These are phyloP conservation scores for Gallinago stenura DNA, from an alignment of 2,797 vertebrate genomes.

Conservation along the genomic window DNA sequence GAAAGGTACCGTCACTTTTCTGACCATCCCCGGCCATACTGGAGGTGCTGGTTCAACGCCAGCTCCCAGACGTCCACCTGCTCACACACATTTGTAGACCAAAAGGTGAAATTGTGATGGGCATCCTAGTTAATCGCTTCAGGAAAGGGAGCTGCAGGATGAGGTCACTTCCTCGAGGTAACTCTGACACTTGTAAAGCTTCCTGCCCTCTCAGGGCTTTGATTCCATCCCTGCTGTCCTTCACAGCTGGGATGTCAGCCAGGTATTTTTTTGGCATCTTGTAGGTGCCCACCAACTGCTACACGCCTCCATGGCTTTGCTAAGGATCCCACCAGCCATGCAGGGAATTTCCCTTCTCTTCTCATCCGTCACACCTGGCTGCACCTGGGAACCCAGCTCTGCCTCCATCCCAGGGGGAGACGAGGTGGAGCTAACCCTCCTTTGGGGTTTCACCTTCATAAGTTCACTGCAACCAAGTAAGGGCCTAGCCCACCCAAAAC, in stretches of 20 bases:
- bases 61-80: neutral
- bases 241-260: neutral
- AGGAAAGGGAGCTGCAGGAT: neutral
- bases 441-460: neutral
- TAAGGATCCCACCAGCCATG: neutral
- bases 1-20: neutral
- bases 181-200: neutral
- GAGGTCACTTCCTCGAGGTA: constrained; percentile 5
- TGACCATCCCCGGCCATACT: neutral
- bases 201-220: neutral
- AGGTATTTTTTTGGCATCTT: neutral
- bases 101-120: neutral
- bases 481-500: neutral
- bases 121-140: neutral
- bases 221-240: neutral
- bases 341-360: neutral
- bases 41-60: neutral
- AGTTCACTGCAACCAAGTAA: neutral
- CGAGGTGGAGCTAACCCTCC: neutral
- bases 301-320: neutral
- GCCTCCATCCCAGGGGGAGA: neutral
- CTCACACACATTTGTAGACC: neutral
- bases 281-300: neutral
- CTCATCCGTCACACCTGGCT: neutral
- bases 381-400: neutral